Evolutionary conservation across 2,888 invertebrate genomes (phyloP).

Genomic region (Saturnia pavonia): DNA sequence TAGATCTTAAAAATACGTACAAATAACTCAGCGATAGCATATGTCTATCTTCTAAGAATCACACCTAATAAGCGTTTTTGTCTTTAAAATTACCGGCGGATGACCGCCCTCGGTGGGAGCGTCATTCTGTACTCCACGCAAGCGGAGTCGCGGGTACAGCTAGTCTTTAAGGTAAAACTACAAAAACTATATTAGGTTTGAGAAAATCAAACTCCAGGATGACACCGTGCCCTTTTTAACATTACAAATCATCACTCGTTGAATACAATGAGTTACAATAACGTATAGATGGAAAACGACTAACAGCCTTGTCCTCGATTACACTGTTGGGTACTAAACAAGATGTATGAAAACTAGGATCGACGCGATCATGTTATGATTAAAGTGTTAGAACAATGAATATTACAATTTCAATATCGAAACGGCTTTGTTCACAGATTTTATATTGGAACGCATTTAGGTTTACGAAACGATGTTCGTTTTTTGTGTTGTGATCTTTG

Average conservation of each 20-base stretch:
- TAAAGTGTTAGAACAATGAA: conserved; percentile 13
- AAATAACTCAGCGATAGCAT: no score
- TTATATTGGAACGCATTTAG: neutral
- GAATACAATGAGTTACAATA: conserved; percentile 18
- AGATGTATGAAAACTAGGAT: conserved; percentile 22
- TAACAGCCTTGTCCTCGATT: conserved; percentile 24
- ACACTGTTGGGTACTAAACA: conserved; percentile 22
- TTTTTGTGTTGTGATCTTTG: no score
- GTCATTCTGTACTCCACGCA: no score
- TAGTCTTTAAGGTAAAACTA: no score
- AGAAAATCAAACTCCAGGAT: neutral
- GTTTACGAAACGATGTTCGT: no score
- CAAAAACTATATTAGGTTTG: neutral
- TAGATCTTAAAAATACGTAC: no score
- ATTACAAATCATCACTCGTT: conserved; percentile 11
- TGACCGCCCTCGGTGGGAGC: no score
- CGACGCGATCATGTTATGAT: conserved; percentile 20
- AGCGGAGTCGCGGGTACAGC: no score
- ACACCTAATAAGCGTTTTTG: no score
- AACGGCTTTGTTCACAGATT: neutral
- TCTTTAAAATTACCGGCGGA: no score
- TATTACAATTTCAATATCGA: conserved; percentile 7
- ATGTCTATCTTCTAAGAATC: no score
- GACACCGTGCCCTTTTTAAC: conserved; percentile 9
- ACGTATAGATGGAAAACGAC: conserved; percentile 19